Evolutionary conservation across 2,888 invertebrate genomes (phyloP), one percentile per base, ranked within the genome.

Genomic region (Serripes groenlandicus): DNA sequence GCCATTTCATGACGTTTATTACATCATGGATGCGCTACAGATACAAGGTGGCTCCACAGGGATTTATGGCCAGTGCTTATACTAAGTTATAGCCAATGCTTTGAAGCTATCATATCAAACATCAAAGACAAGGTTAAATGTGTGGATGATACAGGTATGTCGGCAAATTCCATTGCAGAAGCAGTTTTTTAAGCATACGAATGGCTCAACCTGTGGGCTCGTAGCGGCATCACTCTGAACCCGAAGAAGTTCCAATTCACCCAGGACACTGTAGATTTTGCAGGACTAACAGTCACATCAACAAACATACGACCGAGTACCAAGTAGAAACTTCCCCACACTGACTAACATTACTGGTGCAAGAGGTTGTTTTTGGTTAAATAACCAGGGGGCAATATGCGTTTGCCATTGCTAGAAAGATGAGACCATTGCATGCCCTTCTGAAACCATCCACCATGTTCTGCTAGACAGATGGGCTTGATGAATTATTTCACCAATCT

Each of bases 371-470:
- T 89, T 89, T 74, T 87, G 87, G 21, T 79, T 90, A 2, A 74
- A 88, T 15, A 90, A 87, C 75, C 89, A 89, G 76, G 87, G 75
- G 1, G 70, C 86, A n/a, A 32, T 89, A 89, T 70, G 78, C 87
- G 7, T 89, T 87, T 32, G 58, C 77, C 56, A 85, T 77, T 75
- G 58, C 83, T 37, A 56, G 62, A 49, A 74, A 75, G 60, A 87
- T 87, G 87, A 69, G 74, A 37, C 85, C 83, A 5, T 87, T 87
- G n/a, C n/a, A n/a, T n/a, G n/a, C n/a, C n/a, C n/a, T n/a, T n/a
- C n/a, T n/a, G n/a, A n/a, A n/a, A n/a, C n/a, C n/a, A n/a, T n/a
- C n/a, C n/a, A n/a, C n/a, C n/a, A n/a, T n/a, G n/a, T n/a, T n/a
- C n/a, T n/a, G n/a, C n/a, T n/a, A n/a, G n/a, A n/a, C n/a, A n/a